Evolutionary conservation across 2,888 invertebrate genomes (phyloP).

Genomic region (Opisthograptis luteolata): DNA sequence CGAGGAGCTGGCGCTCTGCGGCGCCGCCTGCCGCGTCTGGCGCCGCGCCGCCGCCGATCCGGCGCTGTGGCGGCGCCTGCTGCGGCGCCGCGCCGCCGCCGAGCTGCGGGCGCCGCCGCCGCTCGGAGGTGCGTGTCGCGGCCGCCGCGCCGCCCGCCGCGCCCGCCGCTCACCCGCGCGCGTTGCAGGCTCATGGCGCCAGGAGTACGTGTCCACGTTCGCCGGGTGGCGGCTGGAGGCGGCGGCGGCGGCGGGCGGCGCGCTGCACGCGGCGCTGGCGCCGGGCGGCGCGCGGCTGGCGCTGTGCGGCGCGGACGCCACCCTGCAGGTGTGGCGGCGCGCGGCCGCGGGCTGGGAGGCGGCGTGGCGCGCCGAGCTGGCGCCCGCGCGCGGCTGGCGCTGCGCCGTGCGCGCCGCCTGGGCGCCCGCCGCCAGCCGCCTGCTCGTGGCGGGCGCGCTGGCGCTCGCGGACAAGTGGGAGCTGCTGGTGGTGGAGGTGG

Average conservation of each 20-base stretch:
- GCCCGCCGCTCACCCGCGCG: not conserved
- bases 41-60: conserved; percentile 53
- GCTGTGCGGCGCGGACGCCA: conserved; percentile 29
- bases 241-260: conserved; percentile 14
- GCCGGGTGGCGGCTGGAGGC: conserved; percentile 36
- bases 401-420: conserved; percentile 45
- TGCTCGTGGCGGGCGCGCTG: conserved; percentile 60
- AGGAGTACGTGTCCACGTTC: conserved; percentile 46
- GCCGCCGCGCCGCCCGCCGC: not conserved
- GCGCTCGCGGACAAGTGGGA: conserved; percentile 60
- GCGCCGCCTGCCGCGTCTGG: conserved; percentile 59
- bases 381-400: conserved; percentile 47
- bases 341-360: not conserved
- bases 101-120: not conserved
- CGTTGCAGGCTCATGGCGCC: conserved; percentile 49
- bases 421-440: conserved; percentile 43
- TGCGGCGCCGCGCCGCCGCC: conserved; percentile 32
- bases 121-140: not conserved
- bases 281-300: conserved; percentile 23
- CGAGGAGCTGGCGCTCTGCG: conserved; percentile 50
- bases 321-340: conserved; percentile 26
- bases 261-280: conserved; percentile 28
- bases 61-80: conserved; percentile 57
- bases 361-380: conserved; percentile 12
- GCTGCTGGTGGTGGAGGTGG: conserved; percentile 50